phyloP scores from a whole-genome alignment of 2,888 invertebrate genomes.

The Sinohyriopsis cumingii region DNA sequence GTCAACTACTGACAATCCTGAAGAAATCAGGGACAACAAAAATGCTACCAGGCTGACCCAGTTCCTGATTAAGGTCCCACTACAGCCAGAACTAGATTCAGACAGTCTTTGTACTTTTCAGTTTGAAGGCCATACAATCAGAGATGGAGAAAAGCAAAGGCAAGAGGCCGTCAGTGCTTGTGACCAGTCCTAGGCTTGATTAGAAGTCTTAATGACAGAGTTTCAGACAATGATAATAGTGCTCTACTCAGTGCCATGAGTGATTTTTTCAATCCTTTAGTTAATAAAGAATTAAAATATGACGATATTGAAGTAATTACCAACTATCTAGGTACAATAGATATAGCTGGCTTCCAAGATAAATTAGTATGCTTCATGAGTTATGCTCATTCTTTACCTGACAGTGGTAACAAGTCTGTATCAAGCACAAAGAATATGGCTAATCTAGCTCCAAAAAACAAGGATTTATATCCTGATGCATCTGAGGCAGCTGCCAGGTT shows the following conservation, averaged over 20 bases:
- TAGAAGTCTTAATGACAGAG: slow-evolving; percentile 22
- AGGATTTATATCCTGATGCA: no score
- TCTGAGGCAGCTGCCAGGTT: no score
- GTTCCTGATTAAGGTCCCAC: slow-evolving; percentile 20
- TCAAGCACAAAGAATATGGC: no score
- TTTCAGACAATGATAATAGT: slow-evolving; percentile 18
- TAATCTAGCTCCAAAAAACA: no score
- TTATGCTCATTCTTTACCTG: no score
- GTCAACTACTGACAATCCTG: slow-evolving; percentile 15
- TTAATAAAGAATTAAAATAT: no score
- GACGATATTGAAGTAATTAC: slow-evolving; percentile 5
- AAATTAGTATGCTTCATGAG: no score
- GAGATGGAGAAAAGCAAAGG: slow-evolving; percentile 32
- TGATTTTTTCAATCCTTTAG: slow-evolving; percentile 4
- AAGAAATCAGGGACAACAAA: slow-evolving; percentile 9
- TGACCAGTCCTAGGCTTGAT: slow-evolving; percentile 19
- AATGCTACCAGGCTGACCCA: slow-evolving; percentile 10
- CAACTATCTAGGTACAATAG: slow-evolving; percentile 9
- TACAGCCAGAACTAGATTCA: slow-evolving; percentile 18
- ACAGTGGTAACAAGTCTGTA: no score
- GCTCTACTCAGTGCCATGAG: slow-evolving; percentile 5
- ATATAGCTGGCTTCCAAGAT: no score
- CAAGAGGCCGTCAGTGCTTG: slow-evolving; percentile 24
- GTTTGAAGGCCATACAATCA: slow-evolving; percentile 31
- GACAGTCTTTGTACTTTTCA: slow-evolving; percentile 29